A percentile compares a stretch with the other conserved stretches of the same genome.
Conservation (phyloP, 2,888 invertebrate species). For the Rhabditoides inermis region DNA sequence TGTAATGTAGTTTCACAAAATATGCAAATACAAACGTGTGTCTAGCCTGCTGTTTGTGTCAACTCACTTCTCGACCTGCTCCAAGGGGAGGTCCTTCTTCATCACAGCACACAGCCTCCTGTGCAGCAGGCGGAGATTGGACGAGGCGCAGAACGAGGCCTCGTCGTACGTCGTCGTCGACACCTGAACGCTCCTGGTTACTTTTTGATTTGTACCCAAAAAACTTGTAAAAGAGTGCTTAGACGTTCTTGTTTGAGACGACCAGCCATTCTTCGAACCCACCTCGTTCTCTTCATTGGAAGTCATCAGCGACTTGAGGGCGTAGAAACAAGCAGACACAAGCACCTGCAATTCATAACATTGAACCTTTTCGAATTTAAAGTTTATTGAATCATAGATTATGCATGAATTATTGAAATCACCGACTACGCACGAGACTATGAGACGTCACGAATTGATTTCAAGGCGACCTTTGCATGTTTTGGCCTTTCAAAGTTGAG, state of each 20-base stretch:
- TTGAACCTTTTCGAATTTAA: neutral
- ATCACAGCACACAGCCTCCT: constrained; percentile 41
- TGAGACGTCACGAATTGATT: no score
- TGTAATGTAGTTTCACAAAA: no score
- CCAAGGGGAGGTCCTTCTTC: constrained; percentile 40
- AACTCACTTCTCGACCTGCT: constrained; percentile 42
- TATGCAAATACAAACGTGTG: no score
- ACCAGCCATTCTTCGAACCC: neutral
- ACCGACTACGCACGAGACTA: neutral
- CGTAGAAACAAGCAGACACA: no score
- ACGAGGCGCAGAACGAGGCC: constrained; percentile 31
- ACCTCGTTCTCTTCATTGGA: no score
- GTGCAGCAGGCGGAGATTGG: constrained; percentile 42
- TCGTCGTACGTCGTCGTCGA: constrained; percentile 9
- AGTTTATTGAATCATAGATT: neutral
- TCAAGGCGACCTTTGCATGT: no score
- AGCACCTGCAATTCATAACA: no score
- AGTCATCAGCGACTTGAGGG: no score
- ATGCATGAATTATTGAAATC: neutral
- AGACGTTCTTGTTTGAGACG: neutral
- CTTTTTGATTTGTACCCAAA: neutral
- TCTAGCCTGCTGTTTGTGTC: no score
- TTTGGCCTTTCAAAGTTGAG: no score
- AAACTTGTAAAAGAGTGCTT: neutral
- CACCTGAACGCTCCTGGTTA: constrained; percentile 6